A percentile compares a stretch with the other conserved stretches of the same genome.
These are phyloP conservation scores for Agelaius phoeniceus DNA, from an alignment of 2,113 vertebrate genomes.

Conservation along the genomic window DNA sequence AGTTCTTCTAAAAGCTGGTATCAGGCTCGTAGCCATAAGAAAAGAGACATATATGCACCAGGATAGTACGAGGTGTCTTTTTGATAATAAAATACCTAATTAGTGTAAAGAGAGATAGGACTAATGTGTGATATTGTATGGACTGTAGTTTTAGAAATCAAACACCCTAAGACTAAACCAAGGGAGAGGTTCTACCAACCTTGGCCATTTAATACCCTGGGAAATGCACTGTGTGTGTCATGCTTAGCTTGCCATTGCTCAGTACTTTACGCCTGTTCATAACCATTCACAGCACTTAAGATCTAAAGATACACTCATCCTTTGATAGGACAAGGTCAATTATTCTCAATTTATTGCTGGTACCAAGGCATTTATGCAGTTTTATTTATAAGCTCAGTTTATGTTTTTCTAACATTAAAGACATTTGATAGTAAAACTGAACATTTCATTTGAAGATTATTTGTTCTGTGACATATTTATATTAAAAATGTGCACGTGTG, in stretches of 20 bases:
- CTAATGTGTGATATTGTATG: background rate
- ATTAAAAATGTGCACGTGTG: background rate
- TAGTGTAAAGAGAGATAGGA: slow-evolving; percentile 24
- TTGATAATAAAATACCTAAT: slow-evolving; percentile 53
- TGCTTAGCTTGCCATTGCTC: slow-evolving; percentile 31
- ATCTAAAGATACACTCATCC: slow-evolving; percentile 70
- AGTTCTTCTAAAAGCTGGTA: slow-evolving; percentile 11
- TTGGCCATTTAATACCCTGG: background rate
- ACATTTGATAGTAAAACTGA: slow-evolving; percentile 47
- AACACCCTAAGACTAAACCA: background rate
- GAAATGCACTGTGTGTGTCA: slow-evolving; percentile 29
- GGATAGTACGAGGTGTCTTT: background rate
- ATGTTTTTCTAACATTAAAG: slow-evolving; percentile 51
- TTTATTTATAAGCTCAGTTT: slow-evolving; percentile 69
- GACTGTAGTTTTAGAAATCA: slow-evolving; percentile 42
- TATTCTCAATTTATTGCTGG: slow-evolving; percentile 69
- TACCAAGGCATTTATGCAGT: slow-evolving; percentile 51
- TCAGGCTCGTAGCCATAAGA: background rate
- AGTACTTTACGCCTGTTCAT: slow-evolving; percentile 43
- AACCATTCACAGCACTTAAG: slow-evolving; percentile 46
- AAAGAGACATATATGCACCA: background rate
- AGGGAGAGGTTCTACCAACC: slow-evolving; percentile 8
- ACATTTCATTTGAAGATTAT: slow-evolving; percentile 44
- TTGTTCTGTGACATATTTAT: slow-evolving; percentile 50
- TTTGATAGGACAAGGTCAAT: slow-evolving; percentile 74